Evolutionary conservation across 2,888 invertebrate species (phyloP).

Genomic region (Himalopsyche kuldschensis): DNA sequence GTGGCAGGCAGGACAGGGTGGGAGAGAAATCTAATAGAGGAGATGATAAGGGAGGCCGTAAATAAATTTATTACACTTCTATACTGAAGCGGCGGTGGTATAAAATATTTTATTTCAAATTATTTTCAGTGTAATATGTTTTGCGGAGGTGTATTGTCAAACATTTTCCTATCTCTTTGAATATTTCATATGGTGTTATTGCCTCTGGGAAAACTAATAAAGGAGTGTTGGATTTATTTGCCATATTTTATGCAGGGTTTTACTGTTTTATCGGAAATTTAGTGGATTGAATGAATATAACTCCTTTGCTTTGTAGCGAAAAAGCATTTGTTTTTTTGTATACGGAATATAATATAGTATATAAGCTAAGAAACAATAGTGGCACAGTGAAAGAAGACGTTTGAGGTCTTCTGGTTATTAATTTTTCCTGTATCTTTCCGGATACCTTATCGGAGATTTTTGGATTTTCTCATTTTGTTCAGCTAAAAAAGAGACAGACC

Average conservation of each 20-base stretch:
- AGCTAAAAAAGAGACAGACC: too few relatives aligned
- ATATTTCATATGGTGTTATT: not conserved
- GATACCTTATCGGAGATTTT: too few relatives aligned
- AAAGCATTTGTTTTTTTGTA: too few relatives aligned
- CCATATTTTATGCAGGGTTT: not conserved
- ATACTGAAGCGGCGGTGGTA: not conserved
- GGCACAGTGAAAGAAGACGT: too few relatives aligned
- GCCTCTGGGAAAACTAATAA: not conserved
- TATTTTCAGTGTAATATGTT: not conserved
- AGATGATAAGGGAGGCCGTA: not conserved
- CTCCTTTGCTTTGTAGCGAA: not conserved
- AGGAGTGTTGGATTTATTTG: not conserved
- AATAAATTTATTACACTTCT: not conserved
- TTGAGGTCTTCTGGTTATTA: too few relatives aligned
- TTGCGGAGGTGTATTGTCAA: not conserved
- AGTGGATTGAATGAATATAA: not conserved
- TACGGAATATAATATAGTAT: too few relatives aligned
- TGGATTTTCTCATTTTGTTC: too few relatives aligned
- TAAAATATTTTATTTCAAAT: not conserved
- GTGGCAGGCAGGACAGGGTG: not conserved
- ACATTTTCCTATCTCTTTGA: not conserved
- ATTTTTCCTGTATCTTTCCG: too few relatives aligned
- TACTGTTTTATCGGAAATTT: not conserved
- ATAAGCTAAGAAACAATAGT: too few relatives aligned
- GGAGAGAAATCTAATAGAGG: not conserved